These are phyloP conservation scores for Calameuta filiformis DNA, from an alignment of 2,888 invertebrate species.

Conservation along the genomic window DNA sequence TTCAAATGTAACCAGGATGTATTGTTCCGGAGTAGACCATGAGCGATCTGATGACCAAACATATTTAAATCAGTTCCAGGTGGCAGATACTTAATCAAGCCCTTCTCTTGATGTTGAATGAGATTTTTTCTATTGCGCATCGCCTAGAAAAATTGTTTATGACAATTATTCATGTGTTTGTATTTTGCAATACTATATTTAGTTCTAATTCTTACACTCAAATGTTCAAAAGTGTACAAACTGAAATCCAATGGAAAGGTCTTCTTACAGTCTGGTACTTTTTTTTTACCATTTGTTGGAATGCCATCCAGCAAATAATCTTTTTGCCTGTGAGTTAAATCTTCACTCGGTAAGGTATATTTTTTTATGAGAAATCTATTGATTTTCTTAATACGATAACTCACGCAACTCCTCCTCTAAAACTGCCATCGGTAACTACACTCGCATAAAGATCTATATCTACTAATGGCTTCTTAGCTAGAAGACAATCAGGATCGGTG, in stretches of 20 bases:
- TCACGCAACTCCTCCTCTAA: constrained; percentile 66
- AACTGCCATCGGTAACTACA: constrained; percentile 71
- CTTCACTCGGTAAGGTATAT: too few relatives aligned
- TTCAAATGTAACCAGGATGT: constrained; percentile 85
- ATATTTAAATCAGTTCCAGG: constrained; percentile 62
- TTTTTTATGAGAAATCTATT: too few relatives aligned
- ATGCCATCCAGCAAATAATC: constrained; percentile 50
- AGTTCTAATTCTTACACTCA: constrained; percentile 63
- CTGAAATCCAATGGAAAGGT: constrained; percentile 72
- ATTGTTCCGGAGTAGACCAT: constrained; percentile 73
- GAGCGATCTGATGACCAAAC: constrained; percentile 75
- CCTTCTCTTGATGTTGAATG: constrained; percentile 68
- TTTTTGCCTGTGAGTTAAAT: constrained; percentile 30
- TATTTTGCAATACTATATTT: neutral
- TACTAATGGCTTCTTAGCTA: constrained; percentile 73
- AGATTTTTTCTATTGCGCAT: constrained; percentile 69
- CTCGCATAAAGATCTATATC: constrained; percentile 77
- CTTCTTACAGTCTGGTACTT: constrained; percentile 74
- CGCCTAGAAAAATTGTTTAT: constrained; percentile 54
- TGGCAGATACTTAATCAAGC: constrained; percentile 65
- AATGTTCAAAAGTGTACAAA: constrained; percentile 75
- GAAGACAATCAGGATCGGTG: constrained; percentile 74
- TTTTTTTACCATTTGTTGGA: constrained; percentile 54
- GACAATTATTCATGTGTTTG: neutral
- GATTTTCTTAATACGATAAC: constrained; percentile 3